Conservation (phyloP, 2,797 vertebrate species). For the Pangasius djambal region DNA sequence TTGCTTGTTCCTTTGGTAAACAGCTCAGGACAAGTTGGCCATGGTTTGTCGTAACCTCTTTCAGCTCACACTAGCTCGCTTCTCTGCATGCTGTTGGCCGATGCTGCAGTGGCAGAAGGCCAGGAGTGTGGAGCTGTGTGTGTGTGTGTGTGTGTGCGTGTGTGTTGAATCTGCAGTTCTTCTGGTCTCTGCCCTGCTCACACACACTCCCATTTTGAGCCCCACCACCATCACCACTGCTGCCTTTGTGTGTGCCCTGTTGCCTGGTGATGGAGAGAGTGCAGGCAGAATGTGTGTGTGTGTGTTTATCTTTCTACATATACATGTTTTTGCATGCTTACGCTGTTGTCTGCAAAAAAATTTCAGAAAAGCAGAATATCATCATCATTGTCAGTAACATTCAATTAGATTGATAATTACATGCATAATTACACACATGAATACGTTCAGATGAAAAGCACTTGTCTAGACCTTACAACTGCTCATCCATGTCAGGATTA, state of each 20-base stretch:
- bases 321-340: conserved; percentile 35
- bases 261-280: conserved; percentile 69
- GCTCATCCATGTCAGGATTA: conserved; percentile 48
- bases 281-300: conserved; percentile 55
- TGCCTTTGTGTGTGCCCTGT: conserved; percentile 63
- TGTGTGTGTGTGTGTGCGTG: background rate
- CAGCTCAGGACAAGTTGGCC: conserved; percentile 3
- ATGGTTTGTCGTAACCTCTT: conserved; percentile 32
- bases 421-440: conserved; percentile 37
- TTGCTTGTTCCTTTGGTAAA: conserved; percentile 1
- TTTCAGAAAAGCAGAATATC: conserved; percentile 31
- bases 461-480: conserved; percentile 53
- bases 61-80: conserved; percentile 32
- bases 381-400: conserved; percentile 28
- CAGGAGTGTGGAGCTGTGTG: background rate
- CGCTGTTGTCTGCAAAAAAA: background rate
- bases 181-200: conserved; percentile 58
- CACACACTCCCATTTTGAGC: conserved; percentile 62
- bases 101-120: conserved; percentile 32
- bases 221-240: conserved; percentile 13
- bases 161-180: conserved; percentile 46
- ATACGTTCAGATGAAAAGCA: conserved; percentile 27
- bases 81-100: conserved; percentile 36
- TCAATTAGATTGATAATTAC: conserved; percentile 32
- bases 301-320: conserved; percentile 29